Evolutionary conservation across 2,113 vertebrate genomes (phyloP).

Genomic region (Sorex fumeus): DNA sequence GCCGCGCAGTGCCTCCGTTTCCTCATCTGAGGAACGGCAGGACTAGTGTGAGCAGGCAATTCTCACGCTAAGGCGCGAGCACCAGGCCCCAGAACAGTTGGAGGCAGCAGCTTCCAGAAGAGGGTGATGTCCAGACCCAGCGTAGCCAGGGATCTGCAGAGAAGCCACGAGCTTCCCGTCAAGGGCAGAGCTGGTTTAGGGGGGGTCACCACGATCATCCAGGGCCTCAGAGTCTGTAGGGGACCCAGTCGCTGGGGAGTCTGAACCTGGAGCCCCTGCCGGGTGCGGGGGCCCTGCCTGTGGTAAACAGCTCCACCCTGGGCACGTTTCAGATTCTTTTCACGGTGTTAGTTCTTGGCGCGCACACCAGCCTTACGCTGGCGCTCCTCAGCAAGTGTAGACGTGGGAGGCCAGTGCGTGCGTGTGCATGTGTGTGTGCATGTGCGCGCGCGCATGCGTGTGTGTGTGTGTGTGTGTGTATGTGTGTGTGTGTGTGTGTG

Average conservation of each 20-base stretch:
- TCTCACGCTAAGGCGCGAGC: background rate
- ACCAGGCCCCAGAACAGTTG: background rate
- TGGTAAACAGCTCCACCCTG: background rate
- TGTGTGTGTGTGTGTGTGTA: no score
- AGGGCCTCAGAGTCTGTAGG: background rate
- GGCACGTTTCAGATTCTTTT: constrained; percentile 32
- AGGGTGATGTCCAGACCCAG: background rate
- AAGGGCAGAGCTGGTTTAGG: background rate
- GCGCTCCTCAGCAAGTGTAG: background rate
- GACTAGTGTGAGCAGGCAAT: background rate
- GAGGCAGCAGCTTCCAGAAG: no score
- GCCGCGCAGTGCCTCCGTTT: background rate
- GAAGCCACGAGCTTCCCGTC: constrained; percentile 9
- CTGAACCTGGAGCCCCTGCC: background rate
- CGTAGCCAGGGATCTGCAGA: background rate
- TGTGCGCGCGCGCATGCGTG: no score
- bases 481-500: no score
- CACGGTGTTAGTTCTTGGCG: background rate
- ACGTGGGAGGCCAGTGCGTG: background rate
- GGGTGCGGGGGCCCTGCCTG: constrained; percentile 54
- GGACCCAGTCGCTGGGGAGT: background rate
- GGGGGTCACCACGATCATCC: constrained; percentile 39
- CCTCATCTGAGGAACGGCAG: background rate
- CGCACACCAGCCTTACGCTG: background rate
- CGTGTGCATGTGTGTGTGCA: no score